Conservation (phyloP, 2,797 vertebrate genomes). For the Gouania willdenowi region DNA sequence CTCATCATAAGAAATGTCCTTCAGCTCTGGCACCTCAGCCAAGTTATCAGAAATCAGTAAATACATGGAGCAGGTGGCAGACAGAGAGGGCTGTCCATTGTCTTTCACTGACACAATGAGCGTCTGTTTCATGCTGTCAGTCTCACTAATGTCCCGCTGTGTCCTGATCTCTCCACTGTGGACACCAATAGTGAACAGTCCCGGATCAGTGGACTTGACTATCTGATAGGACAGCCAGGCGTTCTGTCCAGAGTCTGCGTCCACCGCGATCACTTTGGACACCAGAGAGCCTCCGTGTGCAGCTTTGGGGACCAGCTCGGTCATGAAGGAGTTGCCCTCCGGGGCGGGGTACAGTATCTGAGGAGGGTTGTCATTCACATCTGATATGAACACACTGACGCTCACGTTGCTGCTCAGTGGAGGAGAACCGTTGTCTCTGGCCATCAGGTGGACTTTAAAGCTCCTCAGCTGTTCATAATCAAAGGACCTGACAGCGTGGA, state of each 20-base stretch:
- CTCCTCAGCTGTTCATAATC: constrained; percentile 67
- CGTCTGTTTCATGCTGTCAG: constrained; percentile 33
- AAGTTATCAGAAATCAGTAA: constrained; percentile 75
- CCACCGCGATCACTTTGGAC: constrained; percentile 80
- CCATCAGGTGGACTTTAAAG: constrained; percentile 33
- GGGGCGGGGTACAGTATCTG: constrained; percentile 44
- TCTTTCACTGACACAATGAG: constrained; percentile 52
- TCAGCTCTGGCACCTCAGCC: constrained; percentile 73
- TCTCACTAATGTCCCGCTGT: constrained; percentile 71
- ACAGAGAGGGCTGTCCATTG: constrained; percentile 63
- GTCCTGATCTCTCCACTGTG: constrained; percentile 67
- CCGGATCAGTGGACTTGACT: constrained; percentile 75
- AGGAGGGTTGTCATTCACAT: constrained; percentile 65
- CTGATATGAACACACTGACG: constrained; percentile 47
- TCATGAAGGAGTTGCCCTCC: constrained; percentile 33
- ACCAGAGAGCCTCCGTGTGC: constrained; percentile 63
- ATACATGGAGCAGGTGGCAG: constrained; percentile 61
- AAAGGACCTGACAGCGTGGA: constrained; percentile 68
- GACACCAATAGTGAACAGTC: constrained; percentile 76
- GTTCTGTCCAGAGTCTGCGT: constrained; percentile 76
- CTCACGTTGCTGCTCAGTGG: constrained; percentile 50
- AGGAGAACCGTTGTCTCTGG: constrained; percentile 57
- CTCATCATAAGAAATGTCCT: constrained; percentile 64
- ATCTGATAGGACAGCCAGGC: constrained; percentile 78
- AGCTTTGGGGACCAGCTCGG: constrained; percentile 35